phyloP scores from a whole-genome alignment of 1,140 invertebrate genomes.

The Parasteatoda tepidariorum region DNA sequence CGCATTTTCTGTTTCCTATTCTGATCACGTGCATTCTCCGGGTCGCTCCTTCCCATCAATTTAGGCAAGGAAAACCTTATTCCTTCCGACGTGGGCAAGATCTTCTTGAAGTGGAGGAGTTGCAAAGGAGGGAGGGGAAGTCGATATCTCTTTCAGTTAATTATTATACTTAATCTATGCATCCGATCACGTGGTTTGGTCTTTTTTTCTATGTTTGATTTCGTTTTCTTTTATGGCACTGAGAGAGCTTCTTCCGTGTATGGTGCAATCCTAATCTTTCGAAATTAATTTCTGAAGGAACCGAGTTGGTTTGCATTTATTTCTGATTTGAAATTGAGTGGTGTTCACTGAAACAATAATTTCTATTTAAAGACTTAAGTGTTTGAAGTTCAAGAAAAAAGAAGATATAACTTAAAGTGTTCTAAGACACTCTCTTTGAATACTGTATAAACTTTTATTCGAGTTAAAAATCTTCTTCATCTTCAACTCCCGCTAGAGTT shows the following conservation, averaged over 20 bases:
- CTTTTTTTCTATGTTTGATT: background rate
- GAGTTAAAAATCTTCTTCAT: too few relatives aligned
- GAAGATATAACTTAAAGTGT: too few relatives aligned
- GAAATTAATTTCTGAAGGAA: too few relatives aligned
- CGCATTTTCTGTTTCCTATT: constrained; percentile 32
- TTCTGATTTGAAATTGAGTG: too few relatives aligned
- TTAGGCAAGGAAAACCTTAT: constrained; percentile 3
- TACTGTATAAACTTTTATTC: too few relatives aligned
- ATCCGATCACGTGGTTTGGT: constrained; percentile 42
- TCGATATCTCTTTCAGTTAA: constrained; percentile 56
- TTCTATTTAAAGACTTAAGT: too few relatives aligned
- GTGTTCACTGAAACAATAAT: too few relatives aligned
- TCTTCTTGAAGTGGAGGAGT: background rate
- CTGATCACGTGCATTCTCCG: constrained; percentile 18
- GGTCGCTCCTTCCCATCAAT: constrained; percentile 4
- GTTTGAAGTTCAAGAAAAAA: too few relatives aligned
- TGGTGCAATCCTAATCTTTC: too few relatives aligned
- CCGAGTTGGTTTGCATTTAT: too few relatives aligned
- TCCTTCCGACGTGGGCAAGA: constrained; percentile 1
- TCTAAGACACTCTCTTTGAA: too few relatives aligned
- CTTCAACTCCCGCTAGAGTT: too few relatives aligned
- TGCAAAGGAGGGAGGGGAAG: background rate
- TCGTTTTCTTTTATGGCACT: background rate
- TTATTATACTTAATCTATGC: constrained; percentile 60
- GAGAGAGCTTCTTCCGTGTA: constrained; percentile 33